A percentile compares a stretch with the other conserved stretches of the same genome.
Evolutionary conservation across 2,888 invertebrate species (phyloP).

Genomic region (Eristalis pertinax): DNA sequence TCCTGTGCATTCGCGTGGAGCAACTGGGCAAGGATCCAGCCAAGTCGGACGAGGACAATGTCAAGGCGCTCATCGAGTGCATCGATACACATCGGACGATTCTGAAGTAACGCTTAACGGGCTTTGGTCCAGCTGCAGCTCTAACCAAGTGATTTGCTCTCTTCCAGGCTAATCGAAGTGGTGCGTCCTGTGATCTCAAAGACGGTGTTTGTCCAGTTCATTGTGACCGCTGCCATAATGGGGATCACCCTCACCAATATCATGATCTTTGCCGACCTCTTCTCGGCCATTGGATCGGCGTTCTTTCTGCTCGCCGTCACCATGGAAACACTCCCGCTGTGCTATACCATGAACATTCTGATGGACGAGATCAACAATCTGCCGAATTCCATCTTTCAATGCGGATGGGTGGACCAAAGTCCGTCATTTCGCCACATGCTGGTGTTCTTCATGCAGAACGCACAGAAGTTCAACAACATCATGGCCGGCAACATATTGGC

Average conservation of each 20-base stretch:
- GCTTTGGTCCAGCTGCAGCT: neutral
- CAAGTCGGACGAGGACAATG: constrained; percentile 33
- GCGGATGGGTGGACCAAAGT: constrained; percentile 72
- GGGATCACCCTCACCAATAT: constrained; percentile 74
- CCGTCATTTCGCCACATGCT: constrained; percentile 65
- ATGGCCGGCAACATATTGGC: constrained; percentile 62
- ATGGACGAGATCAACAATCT: constrained; percentile 72
- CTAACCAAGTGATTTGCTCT: neutral
- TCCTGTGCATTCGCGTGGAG: constrained; percentile 50
- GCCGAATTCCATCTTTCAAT: constrained; percentile 73
- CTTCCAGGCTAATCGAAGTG: constrained; percentile 49
- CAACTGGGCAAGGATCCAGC: constrained; percentile 33
- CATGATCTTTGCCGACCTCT: constrained; percentile 72
- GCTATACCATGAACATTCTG: constrained; percentile 73
- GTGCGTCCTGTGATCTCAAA: constrained; percentile 72
- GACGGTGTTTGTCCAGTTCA: constrained; percentile 74
- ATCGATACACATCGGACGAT: constrained; percentile 41
- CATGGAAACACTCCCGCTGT: constrained; percentile 73
- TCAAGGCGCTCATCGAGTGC: constrained; percentile 24
- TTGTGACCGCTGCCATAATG: constrained; percentile 71
- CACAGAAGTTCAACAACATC: constrained; percentile 71
- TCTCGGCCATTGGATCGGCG: constrained; percentile 64
- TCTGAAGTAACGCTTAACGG: constrained; percentile 14
- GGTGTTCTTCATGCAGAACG: constrained; percentile 73
- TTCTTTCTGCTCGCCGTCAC: constrained; percentile 71